Base-by-base conservation (phyloP, 2,797 vertebrate species). In the Rhinichthys osculus region DNA sequence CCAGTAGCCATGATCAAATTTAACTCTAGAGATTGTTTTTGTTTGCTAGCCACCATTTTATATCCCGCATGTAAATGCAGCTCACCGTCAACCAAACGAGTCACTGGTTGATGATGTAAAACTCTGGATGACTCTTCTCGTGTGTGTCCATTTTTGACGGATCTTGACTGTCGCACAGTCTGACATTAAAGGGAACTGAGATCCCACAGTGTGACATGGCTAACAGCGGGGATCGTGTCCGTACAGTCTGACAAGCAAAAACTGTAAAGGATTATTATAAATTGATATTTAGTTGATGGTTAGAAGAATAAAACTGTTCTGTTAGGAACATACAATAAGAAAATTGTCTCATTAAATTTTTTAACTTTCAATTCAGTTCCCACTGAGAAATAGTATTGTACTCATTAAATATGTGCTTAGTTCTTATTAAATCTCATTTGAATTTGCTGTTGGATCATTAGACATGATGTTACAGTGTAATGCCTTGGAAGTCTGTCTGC, bases 371-470 rank as follows among this genome's bases (percentile, higher is more conserved):
- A 16, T 44, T 72, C 40, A 27, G 7, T 27, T 44, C 44, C 23
- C 27, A 9, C 40, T 72, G 40, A 27, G n/a, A 72, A 27, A 44
- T 72, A n/a, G 40, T 44, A 71, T 71, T 44, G 11, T 16, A 16
- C 42, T 16, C 23, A 8, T 44, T 44, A 27, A 44, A 44, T 72
- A 72, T 72, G 16, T 44, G 23, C 40, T 44, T n/a, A n/a, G 70
- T 16, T 27, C 23, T 72, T 72, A 14, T 14, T 44, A 71, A n/a
- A 27, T 71, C 40, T 72, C 13, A 44, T 72, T 72, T 72, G 6
- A 44, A 44, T 72, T 44, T 72, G 13, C n/a, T 27, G 23, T 72
- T 47, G 70, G 13, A 72, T 72, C n/a, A 47, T 47, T 72, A 71
- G 40, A 40, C 67, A 40, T 13, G 8, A 57, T 57, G 54, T 23